Percentiles rank a stretch among this genome's conserved stretches.
phyloP scores from a whole-genome alignment of 2,888 invertebrate genomes.

The Pedicia rivosa region DNA sequence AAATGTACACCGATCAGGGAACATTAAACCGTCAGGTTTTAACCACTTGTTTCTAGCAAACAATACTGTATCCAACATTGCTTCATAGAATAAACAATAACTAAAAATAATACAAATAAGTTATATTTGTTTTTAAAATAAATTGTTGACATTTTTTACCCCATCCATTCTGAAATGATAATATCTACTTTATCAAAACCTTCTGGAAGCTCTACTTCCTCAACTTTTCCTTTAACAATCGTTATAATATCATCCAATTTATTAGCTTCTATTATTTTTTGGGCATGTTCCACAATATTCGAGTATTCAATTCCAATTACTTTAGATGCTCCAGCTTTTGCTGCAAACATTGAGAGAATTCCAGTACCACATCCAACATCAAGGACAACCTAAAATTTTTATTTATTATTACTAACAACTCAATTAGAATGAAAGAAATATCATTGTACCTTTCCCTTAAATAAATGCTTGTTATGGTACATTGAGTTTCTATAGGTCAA shows the following conservation, averaged over 20 bases:
- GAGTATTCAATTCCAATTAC: constrained; percentile 98
- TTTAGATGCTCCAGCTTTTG: constrained; percentile 89
- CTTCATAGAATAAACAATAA: constrained; percentile 91
- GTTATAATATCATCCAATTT: constrained; percentile 62
- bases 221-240: constrained; percentile 82
- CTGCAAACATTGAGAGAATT: constrained; percentile 98
- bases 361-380: constrained; percentile 99
- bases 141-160: constrained; percentile 43
- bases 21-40: constrained; percentile 62
- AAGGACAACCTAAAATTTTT: constrained; percentile 51
- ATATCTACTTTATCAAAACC: constrained; percentile 90
- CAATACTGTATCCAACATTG: constrained; percentile 98
- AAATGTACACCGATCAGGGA: constrained; percentile 86
- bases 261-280: constrained; percentile 83
- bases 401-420: neutral
- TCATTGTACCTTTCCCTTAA: constrained; percentile 71
- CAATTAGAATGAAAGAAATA: too few relatives aligned
- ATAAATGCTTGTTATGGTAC: constrained; percentile 98
- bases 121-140: neutral
- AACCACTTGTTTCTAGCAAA: constrained; percentile 98
- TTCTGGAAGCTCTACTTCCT: constrained; percentile 85
- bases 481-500: constrained; percentile 97
- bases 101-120: constrained; percentile 24
- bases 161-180: constrained; percentile 67
- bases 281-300: constrained; percentile 94